These are phyloP conservation scores for Pelusios castaneus DNA, from an alignment of 2,113 vertebrate genomes.

Conservation along the genomic window DNA sequence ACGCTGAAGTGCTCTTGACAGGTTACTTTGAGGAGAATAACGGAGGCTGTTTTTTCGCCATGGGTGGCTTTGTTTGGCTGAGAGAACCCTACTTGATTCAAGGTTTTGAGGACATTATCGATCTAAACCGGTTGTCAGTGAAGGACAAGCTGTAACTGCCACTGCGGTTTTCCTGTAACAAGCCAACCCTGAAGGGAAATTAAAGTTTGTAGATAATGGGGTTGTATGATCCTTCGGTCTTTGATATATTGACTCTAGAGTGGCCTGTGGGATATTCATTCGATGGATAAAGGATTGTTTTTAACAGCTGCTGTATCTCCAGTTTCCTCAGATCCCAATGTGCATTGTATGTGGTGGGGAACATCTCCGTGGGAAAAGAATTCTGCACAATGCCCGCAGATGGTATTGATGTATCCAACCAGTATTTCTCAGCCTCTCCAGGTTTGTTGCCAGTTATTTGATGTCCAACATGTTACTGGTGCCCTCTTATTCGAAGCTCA, in stretches of 20 bases:
- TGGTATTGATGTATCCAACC: fast-evolving
- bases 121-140: conserved; percentile 79
- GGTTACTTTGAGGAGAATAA: fast-evolving
- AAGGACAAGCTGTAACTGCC: conserved; percentile 83
- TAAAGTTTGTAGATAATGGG: conserved; percentile 84
- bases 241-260: conserved; percentile 78
- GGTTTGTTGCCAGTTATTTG: neutral
- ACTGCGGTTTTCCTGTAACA: conserved; percentile 81
- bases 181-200: conserved; percentile 82
- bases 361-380: fast-evolving
- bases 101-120: conserved; percentile 70
- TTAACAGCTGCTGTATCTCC: conserved; percentile 45
- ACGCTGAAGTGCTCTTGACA: fast-evolving
- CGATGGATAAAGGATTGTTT: conserved; percentile 68
- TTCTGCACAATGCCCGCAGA: fast-evolving
- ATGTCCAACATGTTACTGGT: neutral
- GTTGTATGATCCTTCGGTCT: conserved; percentile 82
- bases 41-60: neutral
- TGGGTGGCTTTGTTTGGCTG: conserved; percentile 23
- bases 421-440: neutral
- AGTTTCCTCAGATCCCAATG: neutral
- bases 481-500: neutral
- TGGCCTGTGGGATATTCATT: conserved; percentile 76
- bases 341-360: fast-evolving
- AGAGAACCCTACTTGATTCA: conserved; percentile 58